Conservation (phyloP, 2,113 vertebrate genomes). For the Typhlomys cinereus region DNA sequence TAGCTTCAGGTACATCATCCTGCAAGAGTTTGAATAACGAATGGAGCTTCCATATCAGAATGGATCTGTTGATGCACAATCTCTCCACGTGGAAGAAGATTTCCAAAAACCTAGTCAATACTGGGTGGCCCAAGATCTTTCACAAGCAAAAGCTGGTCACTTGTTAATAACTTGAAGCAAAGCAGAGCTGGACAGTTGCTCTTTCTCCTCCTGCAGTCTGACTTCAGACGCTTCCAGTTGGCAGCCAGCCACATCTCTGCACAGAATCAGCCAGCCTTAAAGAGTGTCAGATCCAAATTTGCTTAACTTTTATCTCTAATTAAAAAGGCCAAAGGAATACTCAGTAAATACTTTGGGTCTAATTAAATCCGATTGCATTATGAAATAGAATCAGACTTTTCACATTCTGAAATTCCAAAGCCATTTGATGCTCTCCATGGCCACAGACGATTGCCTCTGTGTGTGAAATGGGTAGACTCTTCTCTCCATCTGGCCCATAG, state of each 20-base stretch:
- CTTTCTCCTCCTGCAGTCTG: not conserved
- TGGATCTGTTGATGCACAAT: not conserved
- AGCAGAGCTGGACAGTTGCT: not conserved
- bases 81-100: slow-evolving; percentile 10
- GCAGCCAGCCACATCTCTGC: slow-evolving; percentile 27
- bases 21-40: not conserved
- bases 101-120: not conserved
- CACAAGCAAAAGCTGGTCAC: not conserved
- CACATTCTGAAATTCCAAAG: slow-evolving; percentile 62
- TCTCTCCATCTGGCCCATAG: not conserved
- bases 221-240: slow-evolving; percentile 38
- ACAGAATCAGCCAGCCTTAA: slow-evolving; percentile 48
- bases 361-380: slow-evolving; percentile 64
- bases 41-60: not conserved
- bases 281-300: slow-evolving; percentile 46
- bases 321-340: slow-evolving; percentile 61
- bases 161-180: not conserved
- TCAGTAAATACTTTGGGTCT: slow-evolving; percentile 65
- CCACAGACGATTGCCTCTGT: not conserved
- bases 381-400: slow-evolving; percentile 32
- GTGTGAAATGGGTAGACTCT: not conserved
- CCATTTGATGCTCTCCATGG: not conserved
- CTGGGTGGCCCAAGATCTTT: not conserved
- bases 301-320: slow-evolving; percentile 65
- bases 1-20: not conserved